A percentile compares a stretch with the other conserved stretches of the same genome.
Evolutionary conservation across 1,140 invertebrate genomes (phyloP).

Genomic region (Sitophilus oryzae): DNA sequence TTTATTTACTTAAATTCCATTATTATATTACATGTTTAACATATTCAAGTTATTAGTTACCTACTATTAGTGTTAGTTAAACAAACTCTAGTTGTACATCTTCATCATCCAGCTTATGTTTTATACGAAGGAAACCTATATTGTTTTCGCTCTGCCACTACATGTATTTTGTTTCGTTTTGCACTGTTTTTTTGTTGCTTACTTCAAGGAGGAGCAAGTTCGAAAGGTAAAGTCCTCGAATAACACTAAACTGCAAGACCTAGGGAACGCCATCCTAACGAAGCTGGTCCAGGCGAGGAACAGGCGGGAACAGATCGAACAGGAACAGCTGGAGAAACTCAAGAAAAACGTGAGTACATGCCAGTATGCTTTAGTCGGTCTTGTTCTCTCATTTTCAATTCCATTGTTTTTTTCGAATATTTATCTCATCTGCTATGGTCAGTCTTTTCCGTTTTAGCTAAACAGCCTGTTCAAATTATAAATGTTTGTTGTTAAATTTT

Average conservation of each 20-base stretch:
- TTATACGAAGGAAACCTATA: slow-evolving; percentile 7
- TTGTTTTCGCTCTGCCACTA: slow-evolving; percentile 21
- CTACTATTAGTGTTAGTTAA: too few relatives aligned
- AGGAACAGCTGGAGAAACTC: slow-evolving; percentile 67
- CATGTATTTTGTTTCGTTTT: slow-evolving; percentile 26
- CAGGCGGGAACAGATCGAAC: slow-evolving; percentile 62
- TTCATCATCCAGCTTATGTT: slow-evolving; percentile 1
- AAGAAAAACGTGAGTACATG: slow-evolving; percentile 64
- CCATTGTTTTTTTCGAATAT: neutral
- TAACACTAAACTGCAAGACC: slow-evolving; percentile 57
- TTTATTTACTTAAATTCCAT: too few relatives aligned
- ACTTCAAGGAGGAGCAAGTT: slow-evolving; percentile 63
- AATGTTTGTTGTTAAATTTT: too few relatives aligned
- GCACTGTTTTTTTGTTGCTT: slow-evolving; percentile 30
- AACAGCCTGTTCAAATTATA: too few relatives aligned
- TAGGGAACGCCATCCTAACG: slow-evolving; percentile 63
- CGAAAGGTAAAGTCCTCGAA: slow-evolving; percentile 59
- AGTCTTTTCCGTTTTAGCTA: neutral
- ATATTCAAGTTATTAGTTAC: too few relatives aligned
- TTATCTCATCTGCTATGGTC: neutral
- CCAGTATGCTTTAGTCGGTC: neutral
- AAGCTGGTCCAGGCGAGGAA: slow-evolving; percentile 66
- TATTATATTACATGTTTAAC: too few relatives aligned
- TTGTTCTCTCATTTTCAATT: neutral
- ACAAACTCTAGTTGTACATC: too few relatives aligned